These are phyloP conservation scores for Canis aureus DNA, from an alignment of 2,113 vertebrate species.

Conservation along the genomic window DNA sequence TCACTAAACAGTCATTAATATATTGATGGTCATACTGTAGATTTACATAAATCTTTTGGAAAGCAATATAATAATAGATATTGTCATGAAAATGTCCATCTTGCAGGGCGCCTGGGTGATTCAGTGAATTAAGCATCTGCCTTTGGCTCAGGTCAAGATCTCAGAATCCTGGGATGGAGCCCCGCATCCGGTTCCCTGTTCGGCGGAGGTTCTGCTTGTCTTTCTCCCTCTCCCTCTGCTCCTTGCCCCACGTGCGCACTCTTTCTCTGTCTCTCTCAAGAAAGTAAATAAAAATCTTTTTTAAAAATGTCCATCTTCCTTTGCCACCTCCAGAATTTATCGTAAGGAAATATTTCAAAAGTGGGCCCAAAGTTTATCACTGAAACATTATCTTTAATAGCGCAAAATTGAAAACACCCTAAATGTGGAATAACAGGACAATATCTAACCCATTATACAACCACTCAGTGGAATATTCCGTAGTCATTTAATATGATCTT, in stretches of 20 bases:
- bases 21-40: neutral
- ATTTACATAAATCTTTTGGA: neutral
- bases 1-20: neutral
- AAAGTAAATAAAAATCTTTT: neutral
- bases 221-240: neutral
- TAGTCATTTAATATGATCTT: neutral
- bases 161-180: neutral
- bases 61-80: neutral
- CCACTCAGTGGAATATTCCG: neutral
- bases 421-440: neutral
- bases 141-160: neutral
- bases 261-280: neutral
- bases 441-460: neutral
- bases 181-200: too few relatives aligned
- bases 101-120: neutral
- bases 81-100: neutral
- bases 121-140: neutral
- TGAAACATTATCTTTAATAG: neutral
- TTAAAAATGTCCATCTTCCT: neutral
- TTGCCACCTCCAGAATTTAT: conserved; percentile 19
- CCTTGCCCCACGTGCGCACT: neutral
- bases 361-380: neutral
- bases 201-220: neutral
- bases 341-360: conserved; percentile 46
- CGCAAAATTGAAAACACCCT: neutral